Percentiles rank a stretch among this genome's conserved stretches.
These are phyloP conservation scores for Torymus tubicola DNA, from an alignment of 2,888 invertebrate genomes.

Conservation along the genomic window DNA sequence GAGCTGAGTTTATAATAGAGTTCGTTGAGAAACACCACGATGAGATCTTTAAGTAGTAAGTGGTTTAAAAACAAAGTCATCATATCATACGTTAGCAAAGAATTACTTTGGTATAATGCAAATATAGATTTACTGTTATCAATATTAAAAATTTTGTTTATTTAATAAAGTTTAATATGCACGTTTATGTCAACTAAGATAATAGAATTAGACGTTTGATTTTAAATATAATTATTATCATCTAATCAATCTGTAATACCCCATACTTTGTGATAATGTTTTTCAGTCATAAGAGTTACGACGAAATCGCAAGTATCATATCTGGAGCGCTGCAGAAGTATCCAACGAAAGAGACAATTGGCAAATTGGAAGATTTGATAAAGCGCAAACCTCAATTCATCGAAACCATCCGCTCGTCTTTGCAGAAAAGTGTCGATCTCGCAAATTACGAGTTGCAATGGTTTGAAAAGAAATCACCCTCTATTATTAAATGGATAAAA, in stretches of 20 bases:
- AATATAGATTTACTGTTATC: too few relatives aligned
- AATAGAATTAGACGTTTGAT: too few relatives aligned
- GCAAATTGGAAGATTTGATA: constrained; percentile 62
- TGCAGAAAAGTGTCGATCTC: constrained; percentile 60
- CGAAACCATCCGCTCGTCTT: constrained; percentile 42
- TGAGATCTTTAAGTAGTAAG: constrained; percentile 65
- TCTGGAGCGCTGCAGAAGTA: constrained; percentile 63
- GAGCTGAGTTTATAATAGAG: constrained; percentile 68
- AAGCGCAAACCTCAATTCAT: constrained; percentile 50
- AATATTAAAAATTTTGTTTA: too few relatives aligned
- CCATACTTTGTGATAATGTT: neutral
- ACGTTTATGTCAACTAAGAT: too few relatives aligned
- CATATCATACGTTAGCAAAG: too few relatives aligned
- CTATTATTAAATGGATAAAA: constrained; percentile 38
- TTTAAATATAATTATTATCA: too few relatives aligned
- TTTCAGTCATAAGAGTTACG: constrained; percentile 63
- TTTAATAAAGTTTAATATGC: too few relatives aligned
- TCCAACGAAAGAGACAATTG: constrained; percentile 63
- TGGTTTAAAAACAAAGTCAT: constrained; percentile 24
- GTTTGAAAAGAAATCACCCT: constrained; percentile 55
- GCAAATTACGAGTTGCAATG: constrained; percentile 65
- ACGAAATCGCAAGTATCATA: constrained; percentile 61
- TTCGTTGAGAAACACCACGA: constrained; percentile 62
- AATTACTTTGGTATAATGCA: too few relatives aligned
- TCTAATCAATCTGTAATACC: too few relatives aligned